phyloP scores from a whole-genome alignment of 1,140 invertebrate genomes.

The Camponotus floridanus region DNA sequence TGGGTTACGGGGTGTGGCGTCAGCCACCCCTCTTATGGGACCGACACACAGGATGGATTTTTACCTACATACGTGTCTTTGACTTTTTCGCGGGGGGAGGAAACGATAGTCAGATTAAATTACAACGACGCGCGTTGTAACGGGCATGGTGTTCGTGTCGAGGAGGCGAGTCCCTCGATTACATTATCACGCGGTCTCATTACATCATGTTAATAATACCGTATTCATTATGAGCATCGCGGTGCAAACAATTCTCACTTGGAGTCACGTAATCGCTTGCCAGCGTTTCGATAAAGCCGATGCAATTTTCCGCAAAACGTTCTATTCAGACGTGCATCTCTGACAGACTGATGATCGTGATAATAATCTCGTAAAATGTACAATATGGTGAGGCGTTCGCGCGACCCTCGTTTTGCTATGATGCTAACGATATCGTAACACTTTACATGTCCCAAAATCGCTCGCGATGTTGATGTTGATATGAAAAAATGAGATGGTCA shows the following conservation, averaged over 20 bases:
- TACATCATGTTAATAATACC: slow-evolving; percentile 59
- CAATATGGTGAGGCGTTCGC: slow-evolving; percentile 22
- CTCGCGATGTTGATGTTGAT: neutral
- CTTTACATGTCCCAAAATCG: slow-evolving; percentile 6
- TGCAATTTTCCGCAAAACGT: slow-evolving; percentile 13
- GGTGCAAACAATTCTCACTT: slow-evolving; percentile 55
- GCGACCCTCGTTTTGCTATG: neutral
- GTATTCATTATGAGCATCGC: slow-evolving; percentile 49
- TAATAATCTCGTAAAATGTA: slow-evolving; percentile 39
- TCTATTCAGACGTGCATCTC: neutral
- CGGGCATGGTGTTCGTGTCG: slow-evolving; percentile 41
- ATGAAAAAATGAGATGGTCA: slow-evolving; percentile 5
- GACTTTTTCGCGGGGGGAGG: slow-evolving; percentile 26
- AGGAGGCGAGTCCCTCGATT: slow-evolving; percentile 56
- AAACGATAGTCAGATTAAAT: slow-evolving; percentile 63
- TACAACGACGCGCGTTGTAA: slow-evolving; percentile 54
- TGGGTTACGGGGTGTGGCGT: slow-evolving; percentile 73
- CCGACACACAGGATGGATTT: slow-evolving; percentile 47
- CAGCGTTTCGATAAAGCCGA: slow-evolving; percentile 24
- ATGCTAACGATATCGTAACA: slow-evolving; percentile 31
- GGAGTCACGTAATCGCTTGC: slow-evolving; percentile 53
- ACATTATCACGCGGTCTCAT: slow-evolving; percentile 61
- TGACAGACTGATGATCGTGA: neutral
- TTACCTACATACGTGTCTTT: slow-evolving; percentile 64
- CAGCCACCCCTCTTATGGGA: slow-evolving; percentile 56